These are phyloP conservation scores for Laothoe populi DNA, from an alignment of 2,888 invertebrate genomes.

Conservation along the genomic window DNA sequence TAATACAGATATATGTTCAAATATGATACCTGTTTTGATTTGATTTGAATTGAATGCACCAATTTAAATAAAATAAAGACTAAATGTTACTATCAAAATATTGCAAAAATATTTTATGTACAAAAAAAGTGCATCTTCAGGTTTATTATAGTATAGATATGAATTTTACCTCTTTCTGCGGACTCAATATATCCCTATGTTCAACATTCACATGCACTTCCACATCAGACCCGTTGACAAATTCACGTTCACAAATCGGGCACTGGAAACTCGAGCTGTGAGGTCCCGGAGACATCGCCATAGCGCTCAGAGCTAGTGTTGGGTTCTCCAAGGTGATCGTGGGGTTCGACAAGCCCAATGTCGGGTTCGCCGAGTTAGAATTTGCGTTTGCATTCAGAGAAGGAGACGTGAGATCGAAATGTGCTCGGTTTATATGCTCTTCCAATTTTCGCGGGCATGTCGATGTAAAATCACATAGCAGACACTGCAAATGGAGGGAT, in stretches of 20 bases:
- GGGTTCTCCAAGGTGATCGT: conserved; percentile 68
- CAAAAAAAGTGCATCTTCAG: too few relatives aligned
- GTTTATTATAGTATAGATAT: too few relatives aligned
- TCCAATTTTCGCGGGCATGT: conserved; percentile 90
- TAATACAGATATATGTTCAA: too few relatives aligned
- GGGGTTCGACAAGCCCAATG: conserved; percentile 60
- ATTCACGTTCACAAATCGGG: conserved; percentile 90
- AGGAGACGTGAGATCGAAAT: conserved; percentile 92
- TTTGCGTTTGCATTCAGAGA: conserved; percentile 81
- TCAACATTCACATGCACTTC: conserved; percentile 94
- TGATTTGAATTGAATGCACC: too few relatives aligned
- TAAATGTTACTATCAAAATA: too few relatives aligned
- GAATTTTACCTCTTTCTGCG: conserved; percentile 71
- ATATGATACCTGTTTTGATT: too few relatives aligned
- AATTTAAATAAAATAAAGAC: conserved; percentile 38
- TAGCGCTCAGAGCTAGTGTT: conserved; percentile 60
- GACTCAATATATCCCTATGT: conserved; percentile 92
- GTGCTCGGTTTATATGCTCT: conserved; percentile 93
- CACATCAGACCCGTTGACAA: conserved; percentile 90
- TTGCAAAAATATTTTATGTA: too few relatives aligned
- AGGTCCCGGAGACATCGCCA: conserved; percentile 78
- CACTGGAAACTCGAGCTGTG: conserved; percentile 87
- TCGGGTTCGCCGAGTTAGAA: conserved; percentile 65
- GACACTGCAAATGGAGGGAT: conserved; percentile 83
- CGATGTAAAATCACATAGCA: conserved; percentile 91